phyloP scores from a whole-genome alignment of 2,888 invertebrate species.

The Asteroscopus sphinx region DNA sequence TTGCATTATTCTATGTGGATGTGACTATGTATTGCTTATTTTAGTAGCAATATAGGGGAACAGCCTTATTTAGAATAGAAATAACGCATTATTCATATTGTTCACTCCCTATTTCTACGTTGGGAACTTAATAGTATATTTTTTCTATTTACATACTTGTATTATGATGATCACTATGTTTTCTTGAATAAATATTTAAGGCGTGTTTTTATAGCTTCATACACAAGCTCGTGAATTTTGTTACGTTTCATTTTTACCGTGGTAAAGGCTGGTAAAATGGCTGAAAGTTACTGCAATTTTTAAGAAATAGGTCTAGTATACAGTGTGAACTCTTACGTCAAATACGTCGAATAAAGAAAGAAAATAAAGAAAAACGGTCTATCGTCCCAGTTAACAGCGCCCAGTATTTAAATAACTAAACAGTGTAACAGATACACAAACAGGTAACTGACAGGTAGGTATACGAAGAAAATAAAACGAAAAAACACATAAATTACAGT shows the following conservation, averaged over 20 bases:
- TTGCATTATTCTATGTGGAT: conserved; percentile 25
- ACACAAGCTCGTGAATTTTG: conserved; percentile 5
- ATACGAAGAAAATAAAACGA: too few relatives aligned
- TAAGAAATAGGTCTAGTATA: not conserved
- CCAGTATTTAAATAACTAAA: too few relatives aligned
- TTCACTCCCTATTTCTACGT: not conserved
- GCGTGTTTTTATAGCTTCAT: conserved; percentile 21
- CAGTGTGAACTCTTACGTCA: too few relatives aligned
- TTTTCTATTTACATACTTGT: conserved; percentile 16
- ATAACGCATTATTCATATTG: conserved; percentile 34
- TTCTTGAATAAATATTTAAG: conserved; percentile 25
- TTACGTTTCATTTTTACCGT: conserved; percentile 17
- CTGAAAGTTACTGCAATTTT: too few relatives aligned
- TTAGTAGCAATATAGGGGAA: conserved; percentile 5
- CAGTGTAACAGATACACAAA: too few relatives aligned
- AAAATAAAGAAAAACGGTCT: too few relatives aligned
- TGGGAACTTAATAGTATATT: conserved; percentile 9
- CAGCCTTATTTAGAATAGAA: conserved; percentile 21
- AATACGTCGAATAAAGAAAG: too few relatives aligned
- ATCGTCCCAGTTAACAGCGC: too few relatives aligned
- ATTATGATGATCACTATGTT: conserved; percentile 8
- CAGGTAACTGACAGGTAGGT: too few relatives aligned
- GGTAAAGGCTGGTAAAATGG: not conserved
- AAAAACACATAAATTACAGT: too few relatives aligned
- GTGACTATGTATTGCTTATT: conserved; percentile 28